Conservation (phyloP, 2,797 vertebrate genomes). For the Gadopsis bispinosus region DNA sequence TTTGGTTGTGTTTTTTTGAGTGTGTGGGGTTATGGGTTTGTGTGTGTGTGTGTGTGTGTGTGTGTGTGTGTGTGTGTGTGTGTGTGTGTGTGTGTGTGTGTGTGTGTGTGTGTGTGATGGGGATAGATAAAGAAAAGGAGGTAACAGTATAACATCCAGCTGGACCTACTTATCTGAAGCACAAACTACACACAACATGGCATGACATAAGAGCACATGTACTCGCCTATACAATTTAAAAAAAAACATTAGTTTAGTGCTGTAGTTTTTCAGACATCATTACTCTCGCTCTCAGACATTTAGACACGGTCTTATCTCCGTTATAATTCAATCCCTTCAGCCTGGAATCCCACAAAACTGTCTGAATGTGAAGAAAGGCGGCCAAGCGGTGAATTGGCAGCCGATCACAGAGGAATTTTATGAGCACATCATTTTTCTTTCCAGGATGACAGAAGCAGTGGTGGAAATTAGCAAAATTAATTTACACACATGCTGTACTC, state of each 20-base stretch:
- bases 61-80: too few species aligned
- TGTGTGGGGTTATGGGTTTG: too few species aligned
- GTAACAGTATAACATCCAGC: conserved; percentile 50
- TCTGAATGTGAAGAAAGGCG: conserved; percentile 28
- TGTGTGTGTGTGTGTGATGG: conserved; percentile 51
- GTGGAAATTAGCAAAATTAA: neutral
- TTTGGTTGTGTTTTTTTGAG: too few species aligned
- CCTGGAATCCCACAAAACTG: conserved; percentile 34
- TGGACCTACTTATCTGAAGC: conserved; percentile 51
- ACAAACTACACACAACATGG: conserved; percentile 32
- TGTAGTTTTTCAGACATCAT: conserved; percentile 18
- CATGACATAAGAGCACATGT: conserved; percentile 22
- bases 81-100: too few species aligned
- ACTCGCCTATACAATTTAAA: conserved; percentile 1
- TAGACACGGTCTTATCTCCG: conserved; percentile 43
- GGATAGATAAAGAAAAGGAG: conserved; percentile 36
- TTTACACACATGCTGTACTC: neutral
- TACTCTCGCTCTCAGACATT: conserved; percentile 29
- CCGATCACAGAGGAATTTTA: conserved; percentile 46
- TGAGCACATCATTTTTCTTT: conserved; percentile 24
- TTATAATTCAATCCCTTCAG: conserved; percentile 51
- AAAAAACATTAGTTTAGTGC: neutral
- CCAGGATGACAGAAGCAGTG: neutral
- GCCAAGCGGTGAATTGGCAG: conserved; percentile 41
- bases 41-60: too few species aligned